Evolutionary conservation across 2,888 invertebrate species (phyloP).

Genomic region (Eupithecia subumbrata): DNA sequence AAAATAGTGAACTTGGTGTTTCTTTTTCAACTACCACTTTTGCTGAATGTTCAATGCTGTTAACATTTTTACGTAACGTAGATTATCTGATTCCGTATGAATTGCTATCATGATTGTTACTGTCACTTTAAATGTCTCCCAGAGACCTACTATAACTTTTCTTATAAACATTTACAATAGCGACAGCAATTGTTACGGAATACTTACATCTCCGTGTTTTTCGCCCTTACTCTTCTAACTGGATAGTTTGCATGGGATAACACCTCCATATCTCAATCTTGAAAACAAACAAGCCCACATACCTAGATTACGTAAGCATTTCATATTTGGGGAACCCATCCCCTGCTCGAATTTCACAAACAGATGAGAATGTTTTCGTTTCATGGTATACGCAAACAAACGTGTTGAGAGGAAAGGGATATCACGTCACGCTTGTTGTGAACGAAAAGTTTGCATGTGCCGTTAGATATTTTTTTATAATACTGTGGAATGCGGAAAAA

Average conservation of each 20-base stretch:
- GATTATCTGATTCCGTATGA: neutral
- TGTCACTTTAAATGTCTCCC: neutral
- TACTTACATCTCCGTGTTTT: neutral
- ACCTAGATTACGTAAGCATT: slow-evolving; percentile 7
- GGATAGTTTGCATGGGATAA: slow-evolving; percentile 9
- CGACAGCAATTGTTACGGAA: neutral
- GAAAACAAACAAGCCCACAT: slow-evolving; percentile 5
- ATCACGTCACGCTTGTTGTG: slow-evolving; percentile 1
- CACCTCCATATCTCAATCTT: slow-evolving; percentile 10
- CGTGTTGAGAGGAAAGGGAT: neutral
- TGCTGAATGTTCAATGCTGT: neutral
- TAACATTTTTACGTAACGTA: neutral
- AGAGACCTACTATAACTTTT: neutral
- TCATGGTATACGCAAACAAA: slow-evolving; percentile 17
- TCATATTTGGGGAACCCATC: slow-evolving; percentile 3
- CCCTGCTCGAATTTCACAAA: slow-evolving; percentile 14
- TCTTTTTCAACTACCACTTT: neutral
- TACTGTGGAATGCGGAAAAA: neutral
- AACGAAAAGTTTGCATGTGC: slow-evolving; percentile 5
- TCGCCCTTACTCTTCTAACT: neutral
- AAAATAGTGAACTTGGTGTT: neutral
- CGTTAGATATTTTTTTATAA: neutral
- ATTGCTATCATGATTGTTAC: too few species aligned
- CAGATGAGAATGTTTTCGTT: slow-evolving; percentile 12
- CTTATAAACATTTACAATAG: neutral